phyloP scores from a whole-genome alignment of 2,797 vertebrate genomes.

The Selene dorsalis region DNA sequence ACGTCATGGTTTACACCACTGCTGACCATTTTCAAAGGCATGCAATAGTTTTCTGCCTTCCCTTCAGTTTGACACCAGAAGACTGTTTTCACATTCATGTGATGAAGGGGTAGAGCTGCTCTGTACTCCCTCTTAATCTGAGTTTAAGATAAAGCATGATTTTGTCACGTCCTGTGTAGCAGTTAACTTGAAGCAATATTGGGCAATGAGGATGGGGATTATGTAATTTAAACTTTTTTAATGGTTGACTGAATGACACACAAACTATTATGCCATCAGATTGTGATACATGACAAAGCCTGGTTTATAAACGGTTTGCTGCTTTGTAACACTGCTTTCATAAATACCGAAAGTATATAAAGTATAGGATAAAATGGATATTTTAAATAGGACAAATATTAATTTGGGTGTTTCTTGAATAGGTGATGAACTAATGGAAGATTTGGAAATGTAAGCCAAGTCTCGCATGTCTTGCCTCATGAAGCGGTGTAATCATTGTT shows the following conservation, averaged over 20 bases:
- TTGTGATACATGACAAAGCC: too few relatives aligned
- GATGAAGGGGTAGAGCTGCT: neutral
- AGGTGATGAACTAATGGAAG: neutral
- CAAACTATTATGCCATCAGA: neutral
- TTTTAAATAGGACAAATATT: neutral
- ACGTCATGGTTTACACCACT: neutral
- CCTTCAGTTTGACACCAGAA: neutral
- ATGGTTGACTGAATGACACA: neutral
- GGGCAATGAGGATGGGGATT: neutral
- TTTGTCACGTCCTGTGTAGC: neutral
- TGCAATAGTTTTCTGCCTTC: neutral
- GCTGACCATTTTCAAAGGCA: slow-evolving; percentile 30
- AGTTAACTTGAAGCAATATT: neutral
- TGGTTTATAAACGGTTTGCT: neutral
- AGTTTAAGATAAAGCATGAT: neutral
- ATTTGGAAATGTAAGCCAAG: neutral
- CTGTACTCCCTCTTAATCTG: too few relatives aligned
- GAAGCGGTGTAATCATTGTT: neutral
- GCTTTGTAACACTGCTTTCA: neutral
- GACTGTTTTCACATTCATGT: neutral
- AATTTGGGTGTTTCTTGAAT: neutral
- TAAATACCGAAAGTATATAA: too few relatives aligned
- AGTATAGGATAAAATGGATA: neutral
- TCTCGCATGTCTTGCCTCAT: neutral
- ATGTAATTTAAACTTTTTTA: neutral